Evolutionary conservation across 2,797 vertebrate genomes (phyloP).

Genomic region (Gadopsis marmoratus): DNA sequence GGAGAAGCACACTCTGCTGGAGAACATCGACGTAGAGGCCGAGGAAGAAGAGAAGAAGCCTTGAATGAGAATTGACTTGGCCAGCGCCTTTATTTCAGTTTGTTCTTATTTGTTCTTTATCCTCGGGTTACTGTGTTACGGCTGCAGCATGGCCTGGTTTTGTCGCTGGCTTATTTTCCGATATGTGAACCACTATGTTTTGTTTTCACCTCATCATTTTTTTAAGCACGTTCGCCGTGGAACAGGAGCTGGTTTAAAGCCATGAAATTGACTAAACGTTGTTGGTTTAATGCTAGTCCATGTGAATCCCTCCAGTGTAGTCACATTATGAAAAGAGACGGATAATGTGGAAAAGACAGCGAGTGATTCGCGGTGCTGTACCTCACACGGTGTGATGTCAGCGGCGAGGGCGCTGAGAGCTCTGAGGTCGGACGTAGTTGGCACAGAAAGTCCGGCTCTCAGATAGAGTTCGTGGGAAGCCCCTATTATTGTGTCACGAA

Average conservation of each 20-base stretch:
- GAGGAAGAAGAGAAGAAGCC: constrained; percentile 72
- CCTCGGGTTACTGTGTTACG: not conserved
- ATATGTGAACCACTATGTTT: constrained; percentile 17
- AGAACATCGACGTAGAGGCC: constrained; percentile 72
- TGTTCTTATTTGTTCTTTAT: constrained; percentile 51
- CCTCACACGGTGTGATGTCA: not conserved
- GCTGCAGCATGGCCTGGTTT: constrained; percentile 32
- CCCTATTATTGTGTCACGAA: not conserved
- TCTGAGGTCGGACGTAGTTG: not conserved
- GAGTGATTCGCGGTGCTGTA: not conserved
- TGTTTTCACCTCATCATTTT: constrained; percentile 4
- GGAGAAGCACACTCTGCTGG: constrained; percentile 82
- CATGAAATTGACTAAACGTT: not conserved
- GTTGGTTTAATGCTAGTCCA: not conserved
- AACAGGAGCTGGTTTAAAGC: constrained; percentile 2
- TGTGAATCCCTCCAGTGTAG: not conserved
- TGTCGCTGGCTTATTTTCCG: not conserved
- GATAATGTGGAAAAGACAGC: not conserved
- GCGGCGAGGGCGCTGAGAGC: not conserved
- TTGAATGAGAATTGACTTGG: constrained; percentile 43
- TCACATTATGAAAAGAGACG: not conserved
- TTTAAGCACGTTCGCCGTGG: not conserved
- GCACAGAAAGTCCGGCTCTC: not conserved
- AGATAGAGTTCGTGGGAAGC: not conserved
- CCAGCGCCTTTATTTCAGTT: constrained; percentile 35